Conservation (phyloP, 2,888 invertebrate genomes). For the Hemistola chrysoprasaria region DNA sequence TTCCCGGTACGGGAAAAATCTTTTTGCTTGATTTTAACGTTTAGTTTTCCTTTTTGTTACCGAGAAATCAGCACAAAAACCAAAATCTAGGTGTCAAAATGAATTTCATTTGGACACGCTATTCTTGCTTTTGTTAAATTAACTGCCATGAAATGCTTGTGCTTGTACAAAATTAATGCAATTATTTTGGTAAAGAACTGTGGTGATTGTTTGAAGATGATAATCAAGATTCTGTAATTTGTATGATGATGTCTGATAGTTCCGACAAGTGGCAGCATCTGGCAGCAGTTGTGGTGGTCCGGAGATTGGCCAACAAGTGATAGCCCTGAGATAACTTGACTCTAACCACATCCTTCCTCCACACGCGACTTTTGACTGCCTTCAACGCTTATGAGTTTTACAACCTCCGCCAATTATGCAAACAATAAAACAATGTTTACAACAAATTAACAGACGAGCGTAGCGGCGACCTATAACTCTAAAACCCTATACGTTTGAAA, state of each 20-base stretch:
- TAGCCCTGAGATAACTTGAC: slow-evolving; percentile 68
- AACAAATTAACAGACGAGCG: slow-evolving; percentile 32
- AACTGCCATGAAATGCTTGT: slow-evolving; percentile 26
- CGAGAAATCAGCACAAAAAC: slow-evolving; percentile 1
- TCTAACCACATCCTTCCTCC: slow-evolving; percentile 68
- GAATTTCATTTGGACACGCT: slow-evolving; percentile 24
- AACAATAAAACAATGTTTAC: slow-evolving; percentile 33
- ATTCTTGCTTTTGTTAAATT: slow-evolving; percentile 18
- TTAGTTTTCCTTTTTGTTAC: slow-evolving; percentile 16
- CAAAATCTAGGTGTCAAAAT: slow-evolving; percentile 5
- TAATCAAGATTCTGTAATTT: slow-evolving; percentile 18
- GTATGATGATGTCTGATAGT: slow-evolving; percentile 17
- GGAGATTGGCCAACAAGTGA: slow-evolving; percentile 57
- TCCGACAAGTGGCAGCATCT: slow-evolving; percentile 28
- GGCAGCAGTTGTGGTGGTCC: slow-evolving; percentile 17
- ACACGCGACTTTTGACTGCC: slow-evolving; percentile 61
- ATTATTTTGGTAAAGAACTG: slow-evolving; percentile 29
- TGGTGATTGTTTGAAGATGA: slow-evolving; percentile 27
- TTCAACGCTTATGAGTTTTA: slow-evolving; percentile 46
- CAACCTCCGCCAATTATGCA: slow-evolving; percentile 56
- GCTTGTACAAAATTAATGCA: slow-evolving; percentile 25
- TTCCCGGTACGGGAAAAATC: slow-evolving; percentile 70
- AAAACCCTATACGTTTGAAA: slow-evolving; percentile 38
- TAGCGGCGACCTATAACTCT: too few relatives aligned
- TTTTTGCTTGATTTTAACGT: slow-evolving; percentile 23